A percentile compares a stretch with the other conserved stretches of the same genome.
phyloP scores from a whole-genome alignment of 2,113 vertebrate species.

The Scartelaos histophorus region DNA sequence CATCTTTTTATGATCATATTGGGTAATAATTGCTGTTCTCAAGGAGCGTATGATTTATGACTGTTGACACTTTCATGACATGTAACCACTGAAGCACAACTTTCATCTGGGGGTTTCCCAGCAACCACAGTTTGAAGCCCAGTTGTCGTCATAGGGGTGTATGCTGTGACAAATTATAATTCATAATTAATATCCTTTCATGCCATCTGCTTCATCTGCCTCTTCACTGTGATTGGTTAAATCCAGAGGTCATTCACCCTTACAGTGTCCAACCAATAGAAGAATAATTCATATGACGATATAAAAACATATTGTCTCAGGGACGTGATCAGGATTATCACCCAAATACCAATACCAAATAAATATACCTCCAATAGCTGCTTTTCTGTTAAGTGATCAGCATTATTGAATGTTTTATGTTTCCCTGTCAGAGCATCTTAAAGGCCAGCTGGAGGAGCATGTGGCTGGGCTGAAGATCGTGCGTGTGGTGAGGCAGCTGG shows the following conservation, averaged over 20 bases:
- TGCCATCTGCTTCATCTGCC: no score
- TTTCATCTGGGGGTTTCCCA: neutral
- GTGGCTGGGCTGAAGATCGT: slow-evolving; percentile 87
- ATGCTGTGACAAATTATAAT: no score
- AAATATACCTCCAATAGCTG: neutral
- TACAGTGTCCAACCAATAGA: no score
- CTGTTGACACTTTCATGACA: neutral
- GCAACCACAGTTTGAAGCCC: neutral
- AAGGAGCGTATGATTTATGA: neutral
- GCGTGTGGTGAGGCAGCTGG: slow-evolving; percentile 84
- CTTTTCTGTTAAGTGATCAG: neutral
- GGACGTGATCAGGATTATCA: no score
- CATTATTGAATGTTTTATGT: neutral
- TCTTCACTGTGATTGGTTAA: no score
- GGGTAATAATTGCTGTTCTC: neutral
- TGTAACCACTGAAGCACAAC: neutral
- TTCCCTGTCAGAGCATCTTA: slow-evolving; percentile 77
- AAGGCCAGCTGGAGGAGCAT: slow-evolving; percentile 81
- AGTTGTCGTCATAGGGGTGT: neutral
- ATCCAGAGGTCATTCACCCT: no score
- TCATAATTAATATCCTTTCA: no score
- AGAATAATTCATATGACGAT: no score
- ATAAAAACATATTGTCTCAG: no score
- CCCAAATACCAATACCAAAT: no score
- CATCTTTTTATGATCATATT: neutral